Evolutionary conservation across 2,888 invertebrate species (phyloP).

Genomic region (Therioaphis trifolii): DNA sequence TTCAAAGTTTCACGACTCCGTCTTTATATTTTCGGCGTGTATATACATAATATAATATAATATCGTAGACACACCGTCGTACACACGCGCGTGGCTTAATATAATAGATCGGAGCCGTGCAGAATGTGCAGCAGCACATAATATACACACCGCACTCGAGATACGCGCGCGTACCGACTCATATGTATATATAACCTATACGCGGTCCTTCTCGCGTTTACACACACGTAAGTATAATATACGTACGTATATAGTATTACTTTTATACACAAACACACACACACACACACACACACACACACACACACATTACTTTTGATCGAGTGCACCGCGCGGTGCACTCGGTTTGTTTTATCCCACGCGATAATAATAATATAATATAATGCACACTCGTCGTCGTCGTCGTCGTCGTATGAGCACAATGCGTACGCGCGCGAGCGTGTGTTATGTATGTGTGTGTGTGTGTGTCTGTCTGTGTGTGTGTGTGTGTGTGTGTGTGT

Average conservation of each 20-base stretch:
- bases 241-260: background rate
- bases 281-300: background rate
- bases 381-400: background rate
- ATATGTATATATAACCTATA: too few species aligned
- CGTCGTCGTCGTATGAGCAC: background rate
- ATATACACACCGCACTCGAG: background rate
- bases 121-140: too few species aligned
- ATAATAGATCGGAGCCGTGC: too few species aligned
- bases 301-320: background rate
- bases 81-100: too few species aligned
- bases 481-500: too few species aligned
- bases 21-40: too few species aligned
- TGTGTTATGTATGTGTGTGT: background rate
- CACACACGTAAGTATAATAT: background rate
- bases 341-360: slow-evolving; percentile 33
- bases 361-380: slow-evolving; percentile 4
- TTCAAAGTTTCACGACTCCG: background rate
- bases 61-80: too few species aligned
- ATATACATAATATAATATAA: too few species aligned
- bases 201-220: background rate
- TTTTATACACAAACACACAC: background rate
- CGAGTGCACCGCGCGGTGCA: background rate
- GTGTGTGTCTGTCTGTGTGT: too few species aligned
- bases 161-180: background rate
- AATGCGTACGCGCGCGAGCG: background rate